Percentiles rank a stretch among this genome's conserved stretches.
phyloP scores from a whole-genome alignment of 1,140 invertebrate species.

The Drosophila rhopaloa region DNA sequence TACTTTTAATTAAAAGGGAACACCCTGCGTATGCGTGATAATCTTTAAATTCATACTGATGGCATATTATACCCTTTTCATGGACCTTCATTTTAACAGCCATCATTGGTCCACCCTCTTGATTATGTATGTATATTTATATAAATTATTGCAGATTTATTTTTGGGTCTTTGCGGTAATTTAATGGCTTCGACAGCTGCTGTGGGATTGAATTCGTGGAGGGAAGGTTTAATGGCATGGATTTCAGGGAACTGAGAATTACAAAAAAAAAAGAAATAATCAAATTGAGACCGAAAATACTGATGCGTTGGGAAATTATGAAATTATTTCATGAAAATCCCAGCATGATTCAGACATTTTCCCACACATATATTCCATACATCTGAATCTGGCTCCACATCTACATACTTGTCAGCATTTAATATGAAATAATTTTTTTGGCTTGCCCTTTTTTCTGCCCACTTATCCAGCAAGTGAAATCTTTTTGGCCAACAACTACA shows the following conservation, averaged over 20 bases:
- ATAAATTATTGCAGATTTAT: conserved; percentile 51
- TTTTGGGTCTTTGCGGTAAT: conserved; percentile 43
- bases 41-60: not conserved
- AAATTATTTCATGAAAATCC: not conserved
- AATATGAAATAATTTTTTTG: conserved; percentile 31
- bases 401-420: conserved; percentile 27
- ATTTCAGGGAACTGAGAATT: not conserved
- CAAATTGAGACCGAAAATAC: conserved; percentile 1
- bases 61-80: not conserved
- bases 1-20: not conserved
- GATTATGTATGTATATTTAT: conserved; percentile 6
- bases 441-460: conserved; percentile 12
- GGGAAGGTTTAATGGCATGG: not conserved
- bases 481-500: conserved; percentile 23
- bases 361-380: not conserved
- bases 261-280: not conserved
- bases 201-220: not conserved
- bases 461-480: conserved; percentile 15
- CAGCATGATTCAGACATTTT: not conserved
- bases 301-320: not conserved
- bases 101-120: not conserved
- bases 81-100: not conserved
- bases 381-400: conserved; percentile 7
- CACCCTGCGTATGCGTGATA: conserved; percentile 5
- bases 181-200: conserved; percentile 59